Conservation (phyloP, 2,888 invertebrate species). For the Plebejus melissa region DNA sequence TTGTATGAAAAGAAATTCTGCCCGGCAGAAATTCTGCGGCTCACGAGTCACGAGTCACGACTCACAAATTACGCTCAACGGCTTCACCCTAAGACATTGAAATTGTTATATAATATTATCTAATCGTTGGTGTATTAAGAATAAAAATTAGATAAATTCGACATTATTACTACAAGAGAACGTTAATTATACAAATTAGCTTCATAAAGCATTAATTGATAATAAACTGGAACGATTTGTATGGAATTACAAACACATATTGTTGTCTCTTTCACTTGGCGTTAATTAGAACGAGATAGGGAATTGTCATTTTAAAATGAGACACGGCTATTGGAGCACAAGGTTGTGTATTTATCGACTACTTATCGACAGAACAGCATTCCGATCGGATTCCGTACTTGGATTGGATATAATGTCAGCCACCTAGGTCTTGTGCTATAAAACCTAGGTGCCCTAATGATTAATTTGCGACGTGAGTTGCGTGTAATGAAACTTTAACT, state of each 20-base stretch:
- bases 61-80: too few relatives aligned
- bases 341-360: slow-evolving; percentile 27
- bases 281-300: not conserved
- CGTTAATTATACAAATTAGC: slow-evolving; percentile 10
- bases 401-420: slow-evolving; percentile 28
- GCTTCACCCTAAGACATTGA: not conserved
- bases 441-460: slow-evolving; percentile 26
- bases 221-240: slow-evolving; percentile 15
- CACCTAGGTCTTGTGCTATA: slow-evolving; percentile 26
- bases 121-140: not conserved
- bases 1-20: too few relatives aligned
- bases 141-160: not conserved
- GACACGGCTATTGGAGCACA: slow-evolving; percentile 7
- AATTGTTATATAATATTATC: not conserved
- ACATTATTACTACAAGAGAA: not conserved
- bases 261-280: not conserved
- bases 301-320: slow-evolving; percentile 26
- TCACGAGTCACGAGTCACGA: too few relatives aligned
- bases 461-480: slow-evolving; percentile 26
- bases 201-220: slow-evolving; percentile 10
- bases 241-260: not conserved
- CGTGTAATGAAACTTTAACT: slow-evolving; percentile 23
- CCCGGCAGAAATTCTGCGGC: too few relatives aligned
- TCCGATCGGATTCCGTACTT: slow-evolving; percentile 25
- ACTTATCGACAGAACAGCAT: slow-evolving; percentile 21